Base-by-base conservation (phyloP, 2,113 vertebrate species). In the Malaclemys terrapin region DNA sequence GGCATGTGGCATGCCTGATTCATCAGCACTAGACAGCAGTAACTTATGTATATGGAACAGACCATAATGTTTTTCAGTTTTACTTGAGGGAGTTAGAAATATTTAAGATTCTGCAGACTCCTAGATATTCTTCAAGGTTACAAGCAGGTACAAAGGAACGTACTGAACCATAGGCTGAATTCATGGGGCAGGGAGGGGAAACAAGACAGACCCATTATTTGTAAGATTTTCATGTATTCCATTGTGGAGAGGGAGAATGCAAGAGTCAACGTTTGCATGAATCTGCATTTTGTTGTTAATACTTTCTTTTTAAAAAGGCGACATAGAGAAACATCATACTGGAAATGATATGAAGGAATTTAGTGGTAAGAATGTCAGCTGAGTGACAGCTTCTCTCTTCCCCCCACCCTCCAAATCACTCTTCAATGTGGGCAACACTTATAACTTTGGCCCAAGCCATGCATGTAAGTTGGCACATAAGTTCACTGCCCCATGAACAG, bases 31-130 rank as follows among this genome's bases (percentile, higher is more conserved):
- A 82, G 87, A 88, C 2, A 1, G 4, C 79, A 56, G 35, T 80
- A 80, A 45, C 45, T 96, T 93, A 95, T 96, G 90, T 92, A 89
- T 96, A 90, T 93, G 85, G 82, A 95, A 81, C 81, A 96, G 84
- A 16, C 62, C 83, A 47, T 69, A 95, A 86, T 6, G 1, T 85
- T 54, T 94, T 91, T 87, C n/a, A 81, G 87, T 87, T 54, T 96
- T 91, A 83, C 94, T 93, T 91, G 87, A 82, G 89, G 93, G 83
- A 95, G 92, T 65, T 65, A 94, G 62, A 45, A 94, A 93, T 84
- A 35, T 56, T 94, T 84, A 93, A 95, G 53, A 45, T 93, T 95
- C 89, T 94, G 20, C 45, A 88, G 87, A n/a, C 53, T 96, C 78
- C 79, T 52, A 90, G 93, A 93, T 65, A 62, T 49, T 81, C 92